Conservation (phyloP, 2,113 vertebrate genomes). For the Strix aluco region DNA sequence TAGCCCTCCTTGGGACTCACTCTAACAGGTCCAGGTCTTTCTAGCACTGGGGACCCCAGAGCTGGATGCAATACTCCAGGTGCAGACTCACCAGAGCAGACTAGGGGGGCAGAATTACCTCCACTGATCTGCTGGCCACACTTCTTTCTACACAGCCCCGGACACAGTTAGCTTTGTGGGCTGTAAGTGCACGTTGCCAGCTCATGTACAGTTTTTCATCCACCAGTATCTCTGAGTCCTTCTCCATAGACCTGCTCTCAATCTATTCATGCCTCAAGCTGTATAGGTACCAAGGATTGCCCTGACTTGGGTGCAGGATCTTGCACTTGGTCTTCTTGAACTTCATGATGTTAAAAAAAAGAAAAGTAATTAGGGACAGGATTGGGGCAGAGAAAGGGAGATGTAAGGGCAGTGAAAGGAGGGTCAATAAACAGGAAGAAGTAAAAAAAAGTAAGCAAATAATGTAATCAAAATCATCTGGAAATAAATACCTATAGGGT, state of each 20-base stretch:
- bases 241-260: background rate
- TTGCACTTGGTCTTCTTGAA: background rate
- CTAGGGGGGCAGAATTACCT: background rate
- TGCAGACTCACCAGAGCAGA: background rate
- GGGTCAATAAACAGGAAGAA: background rate
- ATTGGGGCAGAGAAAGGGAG: background rate
- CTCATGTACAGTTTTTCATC: background rate
- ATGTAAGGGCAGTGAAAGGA: background rate
- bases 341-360: background rate
- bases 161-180: background rate
- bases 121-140: background rate
- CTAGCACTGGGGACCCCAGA: background rate
- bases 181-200: too few relatives aligned
- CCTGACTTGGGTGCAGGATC: background rate
- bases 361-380: background rate
- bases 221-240: background rate
- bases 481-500: background rate
- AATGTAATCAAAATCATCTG: background rate
- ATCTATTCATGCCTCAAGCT: background rate
- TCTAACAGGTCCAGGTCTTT: background rate
- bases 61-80: background rate
- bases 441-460: background rate
- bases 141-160: background rate
- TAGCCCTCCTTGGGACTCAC: background rate
- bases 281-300: background rate